These are phyloP conservation scores for Plestiodon gilberti DNA, from an alignment of 2,113 vertebrate genomes.

Conservation along the genomic window DNA sequence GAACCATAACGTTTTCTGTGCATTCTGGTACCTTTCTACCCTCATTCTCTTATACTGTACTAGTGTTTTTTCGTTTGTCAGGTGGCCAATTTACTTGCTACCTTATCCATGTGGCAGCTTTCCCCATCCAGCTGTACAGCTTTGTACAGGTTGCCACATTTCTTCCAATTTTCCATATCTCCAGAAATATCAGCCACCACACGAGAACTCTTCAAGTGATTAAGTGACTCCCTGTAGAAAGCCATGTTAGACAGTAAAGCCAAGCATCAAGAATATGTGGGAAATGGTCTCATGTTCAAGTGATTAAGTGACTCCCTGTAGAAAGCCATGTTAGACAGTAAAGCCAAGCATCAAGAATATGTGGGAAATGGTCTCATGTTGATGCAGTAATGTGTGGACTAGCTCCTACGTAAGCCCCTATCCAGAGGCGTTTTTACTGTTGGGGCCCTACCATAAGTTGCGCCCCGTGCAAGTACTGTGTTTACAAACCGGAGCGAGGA, in stretches of 20 bases:
- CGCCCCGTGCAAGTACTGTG: too few relatives aligned
- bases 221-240: not conserved
- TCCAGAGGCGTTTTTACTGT: too few relatives aligned
- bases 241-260: not conserved
- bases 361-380: not conserved
- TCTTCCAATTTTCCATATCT: not conserved
- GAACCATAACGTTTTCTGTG: not conserved
- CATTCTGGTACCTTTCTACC: too few relatives aligned
- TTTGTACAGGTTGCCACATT: not conserved
- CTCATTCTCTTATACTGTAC: not conserved
- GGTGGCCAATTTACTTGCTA: not conserved
- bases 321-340: not conserved
- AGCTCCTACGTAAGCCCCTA: not conserved
- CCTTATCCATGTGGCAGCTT: not conserved
- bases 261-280: not conserved
- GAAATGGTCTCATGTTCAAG: not conserved
- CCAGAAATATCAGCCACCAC: not conserved
- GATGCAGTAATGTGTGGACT: too few relatives aligned
- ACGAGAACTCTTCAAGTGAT: not conserved
- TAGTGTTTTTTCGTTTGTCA: not conserved
- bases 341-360: not conserved
- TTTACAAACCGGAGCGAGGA: too few relatives aligned
- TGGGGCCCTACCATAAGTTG: too few relatives aligned
- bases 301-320: not conserved
- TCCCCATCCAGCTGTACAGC: not conserved